phyloP scores from a whole-genome alignment of 2,113 vertebrate genomes.

The Panthera leo region DNA sequence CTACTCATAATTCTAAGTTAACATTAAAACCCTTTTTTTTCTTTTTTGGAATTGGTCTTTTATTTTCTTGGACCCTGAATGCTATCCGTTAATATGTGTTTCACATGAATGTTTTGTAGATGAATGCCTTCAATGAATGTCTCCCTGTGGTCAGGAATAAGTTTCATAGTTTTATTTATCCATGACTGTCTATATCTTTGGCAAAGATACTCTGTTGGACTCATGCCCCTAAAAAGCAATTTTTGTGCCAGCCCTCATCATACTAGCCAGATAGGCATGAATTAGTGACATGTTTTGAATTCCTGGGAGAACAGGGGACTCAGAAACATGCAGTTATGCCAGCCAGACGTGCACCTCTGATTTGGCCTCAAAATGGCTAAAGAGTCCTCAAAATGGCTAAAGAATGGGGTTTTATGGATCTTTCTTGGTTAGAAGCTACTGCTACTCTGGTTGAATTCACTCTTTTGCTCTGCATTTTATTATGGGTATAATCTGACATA shows the following conservation, averaged over 20 bases:
- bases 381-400: neutral
- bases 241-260: neutral
- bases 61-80: neutral
- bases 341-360: neutral
- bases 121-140: neutral
- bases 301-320: neutral
- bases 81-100: neutral
- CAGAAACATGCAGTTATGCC: neutral
- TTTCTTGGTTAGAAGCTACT: neutral
- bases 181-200: neutral
- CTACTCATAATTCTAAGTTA: neutral
- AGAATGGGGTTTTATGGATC: neutral
- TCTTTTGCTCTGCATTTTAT: neutral
- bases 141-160: neutral
- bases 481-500: neutral
- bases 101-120: neutral
- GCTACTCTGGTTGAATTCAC: neutral
- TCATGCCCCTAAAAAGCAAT: neutral
- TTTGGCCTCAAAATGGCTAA: neutral
- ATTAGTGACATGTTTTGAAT: neutral
- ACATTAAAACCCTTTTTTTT: neutral
- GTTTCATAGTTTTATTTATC: neutral
- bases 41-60: neutral
- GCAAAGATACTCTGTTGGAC: conserved; percentile 15
- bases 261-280: neutral